Evolutionary conservation across 2,113 vertebrate genomes (phyloP).

Genomic region (Tringa solitaria): DNA sequence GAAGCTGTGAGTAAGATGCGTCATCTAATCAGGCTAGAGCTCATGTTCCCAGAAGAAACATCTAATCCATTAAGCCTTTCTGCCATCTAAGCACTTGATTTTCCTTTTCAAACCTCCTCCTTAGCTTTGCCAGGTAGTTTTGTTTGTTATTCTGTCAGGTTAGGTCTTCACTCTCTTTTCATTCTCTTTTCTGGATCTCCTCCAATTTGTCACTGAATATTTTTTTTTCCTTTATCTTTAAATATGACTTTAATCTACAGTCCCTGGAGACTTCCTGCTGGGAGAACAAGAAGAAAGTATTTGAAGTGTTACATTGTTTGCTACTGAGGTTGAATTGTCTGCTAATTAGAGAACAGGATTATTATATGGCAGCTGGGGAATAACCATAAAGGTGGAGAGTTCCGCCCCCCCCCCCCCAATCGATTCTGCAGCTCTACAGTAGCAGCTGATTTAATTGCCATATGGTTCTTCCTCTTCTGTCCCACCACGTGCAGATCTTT

Average conservation of each 20-base stretch:
- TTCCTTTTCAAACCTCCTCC: neutral
- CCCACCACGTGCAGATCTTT: neutral
- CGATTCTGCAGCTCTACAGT: neutral
- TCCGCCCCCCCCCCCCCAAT: rapidly evolving
- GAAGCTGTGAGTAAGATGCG: neutral
- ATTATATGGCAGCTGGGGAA: neutral
- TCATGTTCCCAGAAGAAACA: neutral
- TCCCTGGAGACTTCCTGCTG: neutral
- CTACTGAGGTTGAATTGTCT: neutral
- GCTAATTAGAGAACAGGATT: neutral
- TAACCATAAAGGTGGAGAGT: neutral
- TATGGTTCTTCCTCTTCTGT: neutral
- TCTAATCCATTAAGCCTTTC: neutral
- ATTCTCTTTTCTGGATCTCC: neutral
- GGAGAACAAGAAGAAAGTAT: neutral
- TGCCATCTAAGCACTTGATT: neutral
- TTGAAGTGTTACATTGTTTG: neutral
- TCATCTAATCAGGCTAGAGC: neutral
- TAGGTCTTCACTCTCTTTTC: neutral
- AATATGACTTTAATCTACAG: neutral
- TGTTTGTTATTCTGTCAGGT: neutral
- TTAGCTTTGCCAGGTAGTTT: neutral
- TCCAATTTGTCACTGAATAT: neutral
- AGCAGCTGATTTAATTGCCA: neutral
- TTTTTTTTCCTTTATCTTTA: neutral